Evolutionary conservation across 2,888 invertebrate species (phyloP).

Genomic region (Dioctria linearis): DNA sequence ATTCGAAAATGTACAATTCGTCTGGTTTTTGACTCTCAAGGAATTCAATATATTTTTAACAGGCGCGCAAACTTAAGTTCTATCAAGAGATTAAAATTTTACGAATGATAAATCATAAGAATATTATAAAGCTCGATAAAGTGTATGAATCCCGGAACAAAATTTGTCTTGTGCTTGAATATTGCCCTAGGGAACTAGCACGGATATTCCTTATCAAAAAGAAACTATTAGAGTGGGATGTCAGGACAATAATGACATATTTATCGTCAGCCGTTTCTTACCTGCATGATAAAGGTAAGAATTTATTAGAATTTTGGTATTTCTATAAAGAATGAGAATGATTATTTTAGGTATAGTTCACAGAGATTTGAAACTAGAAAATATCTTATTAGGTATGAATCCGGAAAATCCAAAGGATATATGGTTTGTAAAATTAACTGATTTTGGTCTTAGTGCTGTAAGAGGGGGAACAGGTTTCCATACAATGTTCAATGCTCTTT

Average conservation of each 20-base stretch:
- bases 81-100: slow-evolving; percentile 48
- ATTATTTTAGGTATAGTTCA: slow-evolving; percentile 43
- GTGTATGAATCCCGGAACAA: slow-evolving; percentile 41
- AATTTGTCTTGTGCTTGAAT: slow-evolving; percentile 48
- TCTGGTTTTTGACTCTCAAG: neutral
- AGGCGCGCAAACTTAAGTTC: slow-evolving; percentile 1
- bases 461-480: slow-evolving; percentile 12
- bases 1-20: neutral
- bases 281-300: slow-evolving; percentile 18
- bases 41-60: neutral
- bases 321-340: neutral
- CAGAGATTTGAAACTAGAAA: slow-evolving; percentile 53
- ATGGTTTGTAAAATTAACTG: slow-evolving; percentile 49
- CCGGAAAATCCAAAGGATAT: slow-evolving; percentile 25
- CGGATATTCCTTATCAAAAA: slow-evolving; percentile 12
- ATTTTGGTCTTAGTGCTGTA: slow-evolving; percentile 48
- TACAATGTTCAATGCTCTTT: slow-evolving; percentile 37
- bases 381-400: slow-evolving; percentile 50
- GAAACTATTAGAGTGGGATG: neutral
- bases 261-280: slow-evolving; percentile 36
- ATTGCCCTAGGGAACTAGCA: slow-evolving; percentile 36
- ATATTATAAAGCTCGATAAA: slow-evolving; percentile 38
- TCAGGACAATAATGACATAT: slow-evolving; percentile 32
- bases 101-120: slow-evolving; percentile 30
- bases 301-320: too few relatives aligned